phyloP scores from a whole-genome alignment of 2,888 invertebrate genomes.

The Pachydiplax longipennis region DNA sequence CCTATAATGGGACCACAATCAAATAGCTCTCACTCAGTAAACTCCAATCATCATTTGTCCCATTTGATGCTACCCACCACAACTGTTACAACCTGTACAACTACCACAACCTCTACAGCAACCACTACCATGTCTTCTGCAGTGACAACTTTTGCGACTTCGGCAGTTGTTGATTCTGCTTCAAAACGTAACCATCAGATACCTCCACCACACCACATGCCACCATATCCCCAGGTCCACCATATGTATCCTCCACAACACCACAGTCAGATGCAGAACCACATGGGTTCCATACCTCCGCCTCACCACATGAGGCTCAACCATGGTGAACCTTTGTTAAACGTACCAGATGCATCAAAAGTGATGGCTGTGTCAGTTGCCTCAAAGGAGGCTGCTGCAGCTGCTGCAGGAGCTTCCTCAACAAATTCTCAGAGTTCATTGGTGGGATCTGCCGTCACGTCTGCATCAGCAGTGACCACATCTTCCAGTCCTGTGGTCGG shows the following conservation, averaged over 20 bases:
- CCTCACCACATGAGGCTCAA: constrained; percentile 4
- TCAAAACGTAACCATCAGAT: constrained; percentile 19
- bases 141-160: neutral
- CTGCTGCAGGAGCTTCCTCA: constrained; percentile 47
- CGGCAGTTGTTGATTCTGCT: neutral
- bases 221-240: constrained; percentile 3
- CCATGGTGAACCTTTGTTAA: constrained; percentile 56
- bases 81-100: constrained; percentile 14
- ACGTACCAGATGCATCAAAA: constrained; percentile 59
- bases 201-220: neutral
- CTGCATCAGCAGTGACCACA: neutral
- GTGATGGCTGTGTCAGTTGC: constrained; percentile 52
- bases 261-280: constrained; percentile 1
- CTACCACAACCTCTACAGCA: constrained; percentile 12
- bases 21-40: neutral
- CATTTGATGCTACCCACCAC: constrained; percentile 13
- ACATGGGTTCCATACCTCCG: neutral
- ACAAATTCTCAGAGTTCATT: constrained; percentile 46
- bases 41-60: neutral
- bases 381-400: constrained; percentile 53
- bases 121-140: constrained; percentile 8
- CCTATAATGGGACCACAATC: neutral
- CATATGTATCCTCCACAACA: neutral
- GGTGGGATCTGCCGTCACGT: neutral
- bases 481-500: neutral